Evolutionary conservation across 2,113 vertebrate genomes (phyloP).

Genomic region (Limnothrissa miodon): DNA sequence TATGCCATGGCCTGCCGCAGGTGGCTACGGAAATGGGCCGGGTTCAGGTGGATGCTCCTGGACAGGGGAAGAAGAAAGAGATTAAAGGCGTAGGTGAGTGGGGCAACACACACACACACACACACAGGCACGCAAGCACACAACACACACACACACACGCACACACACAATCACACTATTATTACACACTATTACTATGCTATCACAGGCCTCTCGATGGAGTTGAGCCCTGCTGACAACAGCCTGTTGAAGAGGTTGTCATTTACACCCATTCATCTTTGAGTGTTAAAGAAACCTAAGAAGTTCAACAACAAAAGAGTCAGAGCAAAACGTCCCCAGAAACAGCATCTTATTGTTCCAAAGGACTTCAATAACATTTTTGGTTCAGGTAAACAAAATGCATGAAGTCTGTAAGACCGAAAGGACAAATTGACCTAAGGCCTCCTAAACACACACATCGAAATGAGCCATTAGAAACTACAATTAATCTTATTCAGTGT

Average conservation of each 20-base stretch:
- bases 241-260: too few species aligned
- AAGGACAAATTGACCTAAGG: too few species aligned
- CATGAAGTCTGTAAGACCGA: too few species aligned
- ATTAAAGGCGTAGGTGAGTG: neutral
- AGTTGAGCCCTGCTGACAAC: too few species aligned
- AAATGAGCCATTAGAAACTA: too few species aligned
- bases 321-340: neutral
- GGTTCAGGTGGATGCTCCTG: conserved; percentile 74
- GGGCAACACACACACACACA: conserved; percentile 10
- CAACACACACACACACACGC: neutral
- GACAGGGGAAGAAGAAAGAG: conserved; percentile 52
- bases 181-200: neutral
- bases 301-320: neutral
- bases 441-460: too few species aligned
- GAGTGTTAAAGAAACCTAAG: too few species aligned
- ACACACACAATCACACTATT: neutral
- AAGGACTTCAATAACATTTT: neutral
- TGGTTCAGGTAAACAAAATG: too few species aligned
- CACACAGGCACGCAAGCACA: conserved; percentile 1
- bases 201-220: too few species aligned
- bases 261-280: neutral
- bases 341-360: neutral
- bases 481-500: too few species aligned
- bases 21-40: conserved; percentile 74
- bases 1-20: conserved; percentile 71